phyloP scores from a whole-genome alignment of 2,888 invertebrate species.

The Micoletzkya japonica region DNA sequence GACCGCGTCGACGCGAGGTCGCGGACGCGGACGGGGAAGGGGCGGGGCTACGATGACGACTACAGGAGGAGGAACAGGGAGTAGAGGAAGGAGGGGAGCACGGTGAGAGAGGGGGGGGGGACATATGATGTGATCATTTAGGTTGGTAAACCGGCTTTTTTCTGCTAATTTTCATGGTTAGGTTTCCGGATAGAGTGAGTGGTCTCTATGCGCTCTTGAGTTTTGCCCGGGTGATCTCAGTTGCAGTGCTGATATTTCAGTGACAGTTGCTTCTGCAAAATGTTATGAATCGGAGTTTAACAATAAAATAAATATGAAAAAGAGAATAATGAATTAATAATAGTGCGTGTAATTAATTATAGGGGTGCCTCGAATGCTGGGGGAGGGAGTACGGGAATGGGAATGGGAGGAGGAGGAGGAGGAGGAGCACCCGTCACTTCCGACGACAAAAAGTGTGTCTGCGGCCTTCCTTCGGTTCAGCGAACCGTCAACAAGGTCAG shows the following conservation, averaged over 20 bases:
- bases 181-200: too few relatives aligned
- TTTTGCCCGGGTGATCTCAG: neutral
- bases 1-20: slow-evolving; percentile 10
- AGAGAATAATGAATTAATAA: too few relatives aligned
- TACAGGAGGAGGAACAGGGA: neutral
- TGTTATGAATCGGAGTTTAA: too few relatives aligned
- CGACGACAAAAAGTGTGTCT: slow-evolving; percentile 35
- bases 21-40: slow-evolving; percentile 22
- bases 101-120: too few relatives aligned
- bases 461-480: slow-evolving; percentile 33
- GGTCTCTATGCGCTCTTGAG: too few relatives aligned
- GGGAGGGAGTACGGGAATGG: neutral
- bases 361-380: too few relatives aligned
- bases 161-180: too few relatives aligned
- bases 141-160: too few relatives aligned
- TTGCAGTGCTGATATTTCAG: neutral
- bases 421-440: neutral
- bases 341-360: too few relatives aligned
- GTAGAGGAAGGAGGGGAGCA: slow-evolving; percentile 1
- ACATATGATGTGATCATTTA: neutral
- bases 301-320: too few relatives aligned
- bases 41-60: neutral
- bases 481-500: slow-evolving; percentile 39
- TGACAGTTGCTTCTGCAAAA: too few relatives aligned
- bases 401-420: neutral